These are phyloP conservation scores for Apamea crenata DNA, from an alignment of 2,888 invertebrate species.

Conservation along the genomic window DNA sequence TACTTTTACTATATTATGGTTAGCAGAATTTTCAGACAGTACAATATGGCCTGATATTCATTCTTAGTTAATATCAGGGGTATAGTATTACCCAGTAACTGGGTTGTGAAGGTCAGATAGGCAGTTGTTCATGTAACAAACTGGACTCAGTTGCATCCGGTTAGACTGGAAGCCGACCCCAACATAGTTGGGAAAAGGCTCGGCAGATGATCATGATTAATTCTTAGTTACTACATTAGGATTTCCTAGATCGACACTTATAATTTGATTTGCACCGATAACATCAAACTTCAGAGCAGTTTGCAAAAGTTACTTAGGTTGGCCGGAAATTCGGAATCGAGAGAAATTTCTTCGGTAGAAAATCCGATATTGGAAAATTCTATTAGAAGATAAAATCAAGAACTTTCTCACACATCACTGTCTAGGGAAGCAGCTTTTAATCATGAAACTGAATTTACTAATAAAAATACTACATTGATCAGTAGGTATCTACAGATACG, in stretches of 20 bases:
- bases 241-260: not conserved
- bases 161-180: not conserved
- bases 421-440: not conserved
- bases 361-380: not conserved
- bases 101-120: not conserved
- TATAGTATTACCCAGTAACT: not conserved
- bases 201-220: not conserved
- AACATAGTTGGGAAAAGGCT: not conserved
- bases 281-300: not conserved
- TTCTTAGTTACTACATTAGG: not conserved
- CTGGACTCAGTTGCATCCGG: not conserved
- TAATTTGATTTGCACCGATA: conserved; percentile 6
- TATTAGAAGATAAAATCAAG: not conserved
- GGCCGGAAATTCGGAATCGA: not conserved
- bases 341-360: not conserved
- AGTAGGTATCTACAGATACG: not conserved
- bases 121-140: not conserved
- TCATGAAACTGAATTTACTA: not conserved
- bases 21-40: not conserved
- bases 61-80: not conserved
- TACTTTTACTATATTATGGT: not conserved
- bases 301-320: not conserved
- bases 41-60: not conserved
- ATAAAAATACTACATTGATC: not conserved
- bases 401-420: not conserved